phyloP scores from a whole-genome alignment of 2,888 invertebrate species.

The Hyposoter didymator region DNA sequence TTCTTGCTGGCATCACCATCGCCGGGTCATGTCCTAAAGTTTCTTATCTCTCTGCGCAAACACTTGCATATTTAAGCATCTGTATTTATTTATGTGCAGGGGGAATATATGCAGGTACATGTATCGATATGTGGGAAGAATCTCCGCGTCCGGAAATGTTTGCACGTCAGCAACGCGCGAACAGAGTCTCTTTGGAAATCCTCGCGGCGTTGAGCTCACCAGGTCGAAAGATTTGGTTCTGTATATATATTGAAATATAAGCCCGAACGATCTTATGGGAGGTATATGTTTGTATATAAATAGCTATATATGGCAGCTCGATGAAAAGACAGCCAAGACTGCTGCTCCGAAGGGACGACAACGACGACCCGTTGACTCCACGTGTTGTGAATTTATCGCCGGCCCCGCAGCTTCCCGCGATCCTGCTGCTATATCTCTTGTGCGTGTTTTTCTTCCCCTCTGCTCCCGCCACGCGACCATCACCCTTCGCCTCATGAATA shows the following conservation, averaged over 20 bases:
- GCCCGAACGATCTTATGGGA: too few relatives aligned
- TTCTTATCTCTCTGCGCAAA: slow-evolving; percentile 28
- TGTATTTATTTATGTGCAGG: slow-evolving; percentile 1
- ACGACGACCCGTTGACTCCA: slow-evolving; percentile 74
- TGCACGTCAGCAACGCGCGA: slow-evolving; percentile 25
- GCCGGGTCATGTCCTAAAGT: slow-evolving; percentile 21
- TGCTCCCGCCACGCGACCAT: slow-evolving; percentile 48
- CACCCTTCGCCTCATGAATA: slow-evolving; percentile 72
- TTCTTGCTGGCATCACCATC: neutral
- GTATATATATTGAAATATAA: slow-evolving; percentile 6
- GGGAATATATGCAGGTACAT: neutral
- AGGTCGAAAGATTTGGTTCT: slow-evolving; percentile 53
- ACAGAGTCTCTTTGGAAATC: slow-evolving; percentile 53
- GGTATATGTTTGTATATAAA: neutral
- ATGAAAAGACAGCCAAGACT: slow-evolving; percentile 27
- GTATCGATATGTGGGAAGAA: neutral
- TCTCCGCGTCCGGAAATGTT: slow-evolving; percentile 58
- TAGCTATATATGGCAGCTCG: slow-evolving; percentile 12
- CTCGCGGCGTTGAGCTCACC: slow-evolving; percentile 57
- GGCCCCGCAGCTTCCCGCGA: slow-evolving; percentile 63
- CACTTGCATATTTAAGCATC: neutral
- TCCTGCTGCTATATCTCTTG: slow-evolving; percentile 19
- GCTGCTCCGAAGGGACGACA: slow-evolving; percentile 46
- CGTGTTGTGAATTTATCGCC: slow-evolving; percentile 73
- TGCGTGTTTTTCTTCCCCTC: slow-evolving; percentile 14